Percentiles rank a stretch among this genome's conserved stretches.
These are phyloP conservation scores for Harlomillsia oculata DNA, from an alignment of 1,140 invertebrate species.

Conservation along the genomic window DNA sequence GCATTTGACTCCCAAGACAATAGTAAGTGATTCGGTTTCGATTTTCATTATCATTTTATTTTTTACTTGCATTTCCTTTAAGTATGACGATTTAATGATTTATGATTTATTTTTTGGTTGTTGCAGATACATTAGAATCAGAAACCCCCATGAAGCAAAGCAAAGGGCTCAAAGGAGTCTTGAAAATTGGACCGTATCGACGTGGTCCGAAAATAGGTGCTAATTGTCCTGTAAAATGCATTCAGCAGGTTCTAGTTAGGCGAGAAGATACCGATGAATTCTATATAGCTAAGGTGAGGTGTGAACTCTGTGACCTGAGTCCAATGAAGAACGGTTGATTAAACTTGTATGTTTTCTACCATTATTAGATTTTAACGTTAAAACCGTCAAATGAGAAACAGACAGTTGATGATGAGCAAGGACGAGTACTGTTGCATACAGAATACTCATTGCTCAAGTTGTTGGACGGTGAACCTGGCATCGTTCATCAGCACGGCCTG, in stretches of 20 bases:
- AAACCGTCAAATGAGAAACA: constrained; percentile 49
- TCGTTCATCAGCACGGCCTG: constrained; percentile 68
- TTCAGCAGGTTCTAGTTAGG: constrained; percentile 66
- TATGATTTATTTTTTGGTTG: too few relatives aligned
- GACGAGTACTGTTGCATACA: constrained; percentile 70
- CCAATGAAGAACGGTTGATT: neutral
- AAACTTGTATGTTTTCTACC: constrained; percentile 20
- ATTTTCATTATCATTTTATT: too few relatives aligned
- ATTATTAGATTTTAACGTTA: constrained; percentile 51
- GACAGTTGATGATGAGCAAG: constrained; percentile 65
- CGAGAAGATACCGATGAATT: constrained; percentile 63
- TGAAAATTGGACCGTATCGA: too few relatives aligned
- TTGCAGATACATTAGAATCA: too few relatives aligned
- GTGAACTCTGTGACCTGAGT: neutral
- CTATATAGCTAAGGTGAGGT: constrained; percentile 62
- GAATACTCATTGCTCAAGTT: constrained; percentile 64
- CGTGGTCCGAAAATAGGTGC: too few relatives aligned
- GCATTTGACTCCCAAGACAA: too few relatives aligned
- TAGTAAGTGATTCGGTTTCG: too few relatives aligned
- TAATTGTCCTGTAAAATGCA: constrained; percentile 66
- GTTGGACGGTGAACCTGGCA: constrained; percentile 62
- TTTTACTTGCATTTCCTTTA: too few relatives aligned
- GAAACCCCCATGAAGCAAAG: too few relatives aligned
- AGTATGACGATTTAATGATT: too few relatives aligned
- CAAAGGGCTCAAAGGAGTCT: too few relatives aligned